Conservation (phyloP, 2,797 vertebrate species). For the Buceros bicornis region DNA sequence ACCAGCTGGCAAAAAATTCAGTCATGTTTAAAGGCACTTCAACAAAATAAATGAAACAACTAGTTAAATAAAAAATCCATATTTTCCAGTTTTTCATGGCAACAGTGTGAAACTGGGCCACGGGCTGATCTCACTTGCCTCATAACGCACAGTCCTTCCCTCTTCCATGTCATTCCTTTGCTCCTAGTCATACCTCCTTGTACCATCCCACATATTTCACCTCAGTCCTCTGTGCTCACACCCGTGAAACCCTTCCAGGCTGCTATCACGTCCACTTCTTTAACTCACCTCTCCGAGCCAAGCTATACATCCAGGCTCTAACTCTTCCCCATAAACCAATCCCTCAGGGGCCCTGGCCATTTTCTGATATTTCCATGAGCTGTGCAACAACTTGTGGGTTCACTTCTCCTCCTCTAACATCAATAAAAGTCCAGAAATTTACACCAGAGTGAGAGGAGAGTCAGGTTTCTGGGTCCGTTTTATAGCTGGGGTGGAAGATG, state of each 20-base stretch:
- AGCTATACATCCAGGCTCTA: neutral
- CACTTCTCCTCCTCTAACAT: neutral
- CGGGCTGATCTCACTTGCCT: neutral
- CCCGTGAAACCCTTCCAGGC: neutral
- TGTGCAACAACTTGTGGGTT: neutral
- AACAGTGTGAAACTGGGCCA: neutral
- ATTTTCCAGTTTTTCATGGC: neutral
- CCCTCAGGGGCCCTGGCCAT: neutral
- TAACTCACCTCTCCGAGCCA: neutral
- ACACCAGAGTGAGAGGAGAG: neutral
- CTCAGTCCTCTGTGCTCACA: neutral
- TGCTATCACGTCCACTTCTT: neutral
- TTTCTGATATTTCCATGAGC: neutral
- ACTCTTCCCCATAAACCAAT: neutral
- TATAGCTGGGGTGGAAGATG: neutral
- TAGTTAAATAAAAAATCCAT: neutral
- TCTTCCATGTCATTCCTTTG: neutral
- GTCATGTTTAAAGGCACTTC: neutral
- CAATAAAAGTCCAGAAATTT: neutral
- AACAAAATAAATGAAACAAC: neutral
- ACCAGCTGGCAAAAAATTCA: neutral
- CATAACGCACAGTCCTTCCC: neutral
- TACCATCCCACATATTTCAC: neutral
- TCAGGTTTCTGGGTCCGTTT: neutral
- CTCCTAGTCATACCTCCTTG: neutral